Base-by-base conservation (phyloP, 2,113 vertebrate species). In the Tragulus kanchil region DNA sequence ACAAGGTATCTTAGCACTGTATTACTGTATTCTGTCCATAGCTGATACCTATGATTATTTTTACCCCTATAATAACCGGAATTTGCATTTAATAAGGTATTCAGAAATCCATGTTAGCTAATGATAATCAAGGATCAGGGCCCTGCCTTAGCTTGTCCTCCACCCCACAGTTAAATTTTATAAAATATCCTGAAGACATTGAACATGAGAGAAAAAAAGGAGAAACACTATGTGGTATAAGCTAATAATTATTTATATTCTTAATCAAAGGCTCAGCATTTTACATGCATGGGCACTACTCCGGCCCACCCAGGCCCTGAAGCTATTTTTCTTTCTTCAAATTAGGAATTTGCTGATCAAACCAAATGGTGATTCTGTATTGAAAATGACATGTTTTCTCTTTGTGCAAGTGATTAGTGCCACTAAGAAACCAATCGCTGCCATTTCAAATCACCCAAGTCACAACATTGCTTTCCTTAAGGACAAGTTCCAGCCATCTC, bases 191-290 rank as follows among this genome's bases (percentile, higher is more conserved):
- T 93, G 64, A 56, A 94, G 95, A 93, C 75, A 64, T 13, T 77
- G 25, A 92, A 45, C 67, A 67, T 28, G 56, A 86, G 73, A 86
- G 4, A 92, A 96, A 97, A 97, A 94, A 93, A 78, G 61, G 56
- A 96, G 86, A 94, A 87, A 67, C 56, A 85, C 93, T 96, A 94
- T 82, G 50, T 97, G 96, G 98, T 97, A 96, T 92, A 96, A 94
- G 85, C 96, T 98, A 97, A 98, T 98, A 98, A 98, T 98, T 98
- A 98, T 98, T 98, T 98, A 98, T 98, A 97, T 26, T 96, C 78
- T 77, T 97, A 98, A 98, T 98, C 98, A 98, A 98, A 98, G 97
- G 65, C 96, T 96, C 84, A 21, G 85, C 15, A 85, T 98, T 97
- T 97, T 94, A 90, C 96, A 97, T 90, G 93, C 86, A 48, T 71